Percentiles rank a stretch among this genome's conserved stretches.
Evolutionary conservation across 30 jellyfish, hydroid and myxozoan species (phyloP).

Genomic region (Cassiopea andromeda): DNA sequence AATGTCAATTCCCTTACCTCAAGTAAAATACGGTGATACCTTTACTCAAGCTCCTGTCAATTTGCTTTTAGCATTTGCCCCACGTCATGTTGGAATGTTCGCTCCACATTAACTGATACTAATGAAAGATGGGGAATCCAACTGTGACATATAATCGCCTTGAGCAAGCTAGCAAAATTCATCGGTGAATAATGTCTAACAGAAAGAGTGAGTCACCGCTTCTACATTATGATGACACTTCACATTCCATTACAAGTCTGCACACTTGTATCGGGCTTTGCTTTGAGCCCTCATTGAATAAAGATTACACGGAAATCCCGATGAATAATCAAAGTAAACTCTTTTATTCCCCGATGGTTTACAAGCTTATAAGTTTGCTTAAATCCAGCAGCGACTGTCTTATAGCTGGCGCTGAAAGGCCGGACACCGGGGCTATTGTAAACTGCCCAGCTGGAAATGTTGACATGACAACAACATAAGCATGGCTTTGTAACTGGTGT

Average conservation of each 20-base stretch:
- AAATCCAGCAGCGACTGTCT: not conserved
- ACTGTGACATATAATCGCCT: not conserved
- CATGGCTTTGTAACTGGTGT: not conserved
- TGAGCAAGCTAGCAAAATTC: not conserved
- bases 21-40: too few relatives aligned
- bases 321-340: not conserved
- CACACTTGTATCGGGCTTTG: not conserved
- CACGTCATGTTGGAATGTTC: not conserved
- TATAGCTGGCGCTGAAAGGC: not conserved
- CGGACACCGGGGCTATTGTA: not conserved
- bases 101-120: not conserved
- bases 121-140: not conserved
- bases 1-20: too few relatives aligned
- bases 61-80: not conserved
- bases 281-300: not conserved
- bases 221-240: not conserved
- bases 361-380: not conserved
- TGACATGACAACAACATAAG: not conserved
- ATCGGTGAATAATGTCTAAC: not conserved
- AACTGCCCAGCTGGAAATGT: not conserved
- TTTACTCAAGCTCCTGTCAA: not conserved
- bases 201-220: not conserved
- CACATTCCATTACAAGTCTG: not conserved
- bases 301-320: not conserved
- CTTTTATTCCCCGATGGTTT: not conserved